These are phyloP conservation scores for Phengaris alcon DNA, from an alignment of 2,888 invertebrate genomes.

Conservation along the genomic window DNA sequence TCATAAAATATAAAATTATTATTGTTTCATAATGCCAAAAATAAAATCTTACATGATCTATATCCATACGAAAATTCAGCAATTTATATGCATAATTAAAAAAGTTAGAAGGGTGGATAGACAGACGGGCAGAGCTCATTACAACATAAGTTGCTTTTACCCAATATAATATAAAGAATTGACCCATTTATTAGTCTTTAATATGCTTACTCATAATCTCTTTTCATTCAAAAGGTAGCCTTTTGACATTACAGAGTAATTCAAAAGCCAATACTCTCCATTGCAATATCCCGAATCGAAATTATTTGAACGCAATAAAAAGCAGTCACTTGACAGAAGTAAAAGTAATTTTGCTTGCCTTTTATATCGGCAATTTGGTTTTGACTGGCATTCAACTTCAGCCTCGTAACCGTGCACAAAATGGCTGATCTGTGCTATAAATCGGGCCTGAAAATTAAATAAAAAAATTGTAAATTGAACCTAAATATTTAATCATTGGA, in stretches of 20 bases:
- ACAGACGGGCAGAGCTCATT: too few relatives aligned
- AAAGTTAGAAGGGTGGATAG: too few relatives aligned
- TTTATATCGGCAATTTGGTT: conserved; percentile 5
- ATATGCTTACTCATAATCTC: conserved; percentile 43
- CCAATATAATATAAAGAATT: too few relatives aligned
- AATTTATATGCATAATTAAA: too few relatives aligned
- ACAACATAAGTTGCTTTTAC: too few relatives aligned
- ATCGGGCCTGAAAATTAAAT: background rate
- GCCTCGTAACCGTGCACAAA: background rate
- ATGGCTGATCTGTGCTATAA: background rate
- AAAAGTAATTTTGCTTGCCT: background rate
- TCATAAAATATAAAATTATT: too few relatives aligned
- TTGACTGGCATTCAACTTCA: background rate
- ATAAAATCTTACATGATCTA: too few relatives aligned
- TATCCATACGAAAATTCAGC: too few relatives aligned
- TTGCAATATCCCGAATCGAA: background rate
- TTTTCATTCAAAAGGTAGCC: background rate
- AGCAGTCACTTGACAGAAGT: background rate
- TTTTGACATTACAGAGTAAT: conserved; percentile 47
- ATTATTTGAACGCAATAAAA: background rate
- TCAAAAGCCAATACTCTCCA: too few relatives aligned
- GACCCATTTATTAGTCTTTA: conserved; percentile 47
- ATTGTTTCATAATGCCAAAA: too few relatives aligned
- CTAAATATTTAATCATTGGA: background rate
- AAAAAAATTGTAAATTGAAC: conserved; percentile 37